Conservation (phyloP, 2,797 vertebrate genomes). For the Microchirus variegatus region DNA sequence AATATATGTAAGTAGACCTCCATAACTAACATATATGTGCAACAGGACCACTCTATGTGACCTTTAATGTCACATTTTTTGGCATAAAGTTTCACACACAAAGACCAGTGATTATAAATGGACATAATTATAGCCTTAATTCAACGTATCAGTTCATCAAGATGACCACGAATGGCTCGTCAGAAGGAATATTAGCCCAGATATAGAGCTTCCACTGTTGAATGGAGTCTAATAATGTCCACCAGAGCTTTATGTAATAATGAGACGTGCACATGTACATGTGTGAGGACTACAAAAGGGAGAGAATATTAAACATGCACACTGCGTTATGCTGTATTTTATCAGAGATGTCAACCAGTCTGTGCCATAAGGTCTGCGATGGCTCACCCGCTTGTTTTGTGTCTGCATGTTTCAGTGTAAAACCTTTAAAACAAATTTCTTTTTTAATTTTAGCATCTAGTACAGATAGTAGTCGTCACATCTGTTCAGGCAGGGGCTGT, state of each 20-base stretch:
- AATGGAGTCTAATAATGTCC: conserved; percentile 69
- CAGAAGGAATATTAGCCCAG: conserved; percentile 81
- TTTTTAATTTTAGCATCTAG: no score
- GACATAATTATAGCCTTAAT: conserved; percentile 17
- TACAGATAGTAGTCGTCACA: no score
- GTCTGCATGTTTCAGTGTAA: conserved; percentile 19
- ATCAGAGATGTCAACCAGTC: conserved; percentile 32
- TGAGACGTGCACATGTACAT: conserved; percentile 40
- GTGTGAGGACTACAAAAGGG: conserved; percentile 31
- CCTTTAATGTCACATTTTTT: no score
- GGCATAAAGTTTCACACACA: no score
- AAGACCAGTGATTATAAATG: no score
- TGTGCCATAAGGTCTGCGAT: conserved; percentile 25
- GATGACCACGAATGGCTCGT: conserved; percentile 74
- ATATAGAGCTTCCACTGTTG: conserved; percentile 68
- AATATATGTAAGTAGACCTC: no score
- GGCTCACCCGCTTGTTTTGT: conserved; percentile 16
- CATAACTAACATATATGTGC: no score
- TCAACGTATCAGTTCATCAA: conserved; percentile 42
- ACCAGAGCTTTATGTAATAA: conserved; percentile 64
- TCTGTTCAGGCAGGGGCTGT: no score
- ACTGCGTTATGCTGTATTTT: conserved; percentile 37
- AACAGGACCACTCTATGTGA: no score
- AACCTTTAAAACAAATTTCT: conserved; percentile 1
- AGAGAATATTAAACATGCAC: conserved; percentile 40